Evolutionary conservation across 1,140 invertebrate genomes (phyloP).

Genomic region (Drosophila kurseongensis): DNA sequence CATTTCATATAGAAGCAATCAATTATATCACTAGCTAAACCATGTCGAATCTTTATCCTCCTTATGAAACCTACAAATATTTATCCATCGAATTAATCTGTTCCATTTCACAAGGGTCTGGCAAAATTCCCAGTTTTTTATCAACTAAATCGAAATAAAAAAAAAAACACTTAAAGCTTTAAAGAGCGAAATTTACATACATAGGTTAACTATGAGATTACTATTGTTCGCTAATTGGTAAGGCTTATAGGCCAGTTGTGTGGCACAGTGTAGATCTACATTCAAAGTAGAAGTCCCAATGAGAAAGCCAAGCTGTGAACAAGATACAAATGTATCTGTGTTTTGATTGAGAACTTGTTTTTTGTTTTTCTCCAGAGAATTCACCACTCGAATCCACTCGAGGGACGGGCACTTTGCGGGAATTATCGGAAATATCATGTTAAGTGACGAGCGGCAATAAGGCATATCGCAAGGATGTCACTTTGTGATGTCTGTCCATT

Average conservation of each 20-base stretch:
- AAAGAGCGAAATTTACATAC: slow-evolving; percentile 42
- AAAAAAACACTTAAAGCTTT: slow-evolving; percentile 10
- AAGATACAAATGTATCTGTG: slow-evolving; percentile 57
- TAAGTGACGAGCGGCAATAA: slow-evolving; percentile 49
- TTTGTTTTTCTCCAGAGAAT: slow-evolving; percentile 34
- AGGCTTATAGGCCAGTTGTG: slow-evolving; percentile 21
- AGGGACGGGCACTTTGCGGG: slow-evolving; percentile 27
- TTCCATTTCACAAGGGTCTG: slow-evolving; percentile 23
- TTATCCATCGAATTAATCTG: slow-evolving; percentile 18
- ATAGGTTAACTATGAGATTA: slow-evolving; percentile 26
- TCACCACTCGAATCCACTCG: background rate
- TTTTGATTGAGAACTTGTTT: slow-evolving; percentile 77
- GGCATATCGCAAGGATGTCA: slow-evolving; percentile 78
- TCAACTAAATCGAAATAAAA: slow-evolving; percentile 4
- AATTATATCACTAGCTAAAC: background rate
- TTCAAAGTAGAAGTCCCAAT: slow-evolving; percentile 40
- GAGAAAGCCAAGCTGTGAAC: slow-evolving; percentile 44
- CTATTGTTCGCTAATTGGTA: slow-evolving; percentile 37
- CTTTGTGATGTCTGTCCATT: slow-evolving; percentile 59
- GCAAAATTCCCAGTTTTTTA: slow-evolving; percentile 23
- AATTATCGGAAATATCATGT: slow-evolving; percentile 58
- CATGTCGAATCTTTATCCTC: no score
- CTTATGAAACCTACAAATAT: slow-evolving; percentile 20
- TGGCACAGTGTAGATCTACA: slow-evolving; percentile 55
- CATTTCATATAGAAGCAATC: background rate